Percentiles rank a stretch among this genome's conserved stretches.
Evolutionary conservation across 2,797 vertebrate species (phyloP).

Genomic region (Notoglanidium macrostoma): DNA sequence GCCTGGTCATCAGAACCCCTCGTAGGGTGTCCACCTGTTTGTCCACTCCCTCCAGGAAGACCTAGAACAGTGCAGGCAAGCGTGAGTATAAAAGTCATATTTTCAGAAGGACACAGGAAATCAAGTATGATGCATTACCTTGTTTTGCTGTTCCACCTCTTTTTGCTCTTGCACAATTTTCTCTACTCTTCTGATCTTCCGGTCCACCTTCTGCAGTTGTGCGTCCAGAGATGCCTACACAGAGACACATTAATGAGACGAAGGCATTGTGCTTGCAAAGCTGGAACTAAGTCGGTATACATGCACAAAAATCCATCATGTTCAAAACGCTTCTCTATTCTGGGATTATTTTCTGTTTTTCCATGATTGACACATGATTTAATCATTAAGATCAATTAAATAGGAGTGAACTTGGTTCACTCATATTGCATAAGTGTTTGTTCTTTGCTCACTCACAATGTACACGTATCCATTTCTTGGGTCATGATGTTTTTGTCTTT

Average conservation of each 20-base stretch:
- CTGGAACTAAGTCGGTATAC: background rate
- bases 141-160: constrained; percentile 70
- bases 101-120: background rate
- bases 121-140: constrained; percentile 56
- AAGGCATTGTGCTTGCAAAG: background rate
- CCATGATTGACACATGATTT: too few relatives aligned
- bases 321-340: too few relatives aligned
- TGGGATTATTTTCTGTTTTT: background rate
- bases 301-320: background rate
- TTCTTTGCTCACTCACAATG: too few relatives aligned
- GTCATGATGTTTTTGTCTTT: too few relatives aligned
- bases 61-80: constrained; percentile 55
- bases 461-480: too few relatives aligned
- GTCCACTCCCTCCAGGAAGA: constrained; percentile 66
- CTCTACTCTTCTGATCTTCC: constrained; percentile 67
- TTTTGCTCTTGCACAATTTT: constrained; percentile 70
- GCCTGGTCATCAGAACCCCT: constrained; percentile 62
- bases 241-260: background rate
- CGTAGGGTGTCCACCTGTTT: constrained; percentile 60
- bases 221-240: constrained; percentile 66
- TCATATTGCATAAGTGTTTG: too few relatives aligned
- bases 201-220: constrained; percentile 65
- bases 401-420: too few relatives aligned
- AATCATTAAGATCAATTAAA: too few relatives aligned
- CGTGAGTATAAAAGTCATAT: background rate